These are phyloP conservation scores for Actinostola sp. DNA, from an alignment of 92 coral and sea anemone species.

Conservation along the genomic window DNA sequence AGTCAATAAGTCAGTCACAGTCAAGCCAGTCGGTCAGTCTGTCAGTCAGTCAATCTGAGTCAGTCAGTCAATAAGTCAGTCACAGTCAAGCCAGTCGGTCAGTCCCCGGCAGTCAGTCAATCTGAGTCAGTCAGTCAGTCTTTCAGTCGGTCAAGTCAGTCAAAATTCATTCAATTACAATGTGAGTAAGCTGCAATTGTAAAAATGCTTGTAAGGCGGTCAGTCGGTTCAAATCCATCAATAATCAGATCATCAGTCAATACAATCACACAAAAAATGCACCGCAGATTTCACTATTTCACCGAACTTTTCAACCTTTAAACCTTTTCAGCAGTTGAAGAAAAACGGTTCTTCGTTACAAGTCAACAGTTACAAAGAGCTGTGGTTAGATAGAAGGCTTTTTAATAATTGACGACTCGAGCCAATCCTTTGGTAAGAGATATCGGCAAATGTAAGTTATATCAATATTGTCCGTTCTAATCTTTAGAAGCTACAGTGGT, in stretches of 20 bases:
- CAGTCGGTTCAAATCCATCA: too few species aligned
- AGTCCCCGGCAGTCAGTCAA: not conserved
- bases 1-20: not conserved
- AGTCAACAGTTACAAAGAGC: conserved; percentile 4
- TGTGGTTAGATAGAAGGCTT: not conserved
- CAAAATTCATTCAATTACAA: too few species aligned
- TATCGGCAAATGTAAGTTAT: not conserved
- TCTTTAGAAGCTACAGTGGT: not conserved
- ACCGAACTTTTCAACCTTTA: too few species aligned
- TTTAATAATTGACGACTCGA: not conserved
- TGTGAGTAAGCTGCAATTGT: too few species aligned
- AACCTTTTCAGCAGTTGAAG: too few species aligned
- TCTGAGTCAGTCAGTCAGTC: not conserved
- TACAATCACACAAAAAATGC: too few species aligned
- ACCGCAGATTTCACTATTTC: too few species aligned
- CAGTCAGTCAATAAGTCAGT: not conserved
- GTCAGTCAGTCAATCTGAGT: not conserved
- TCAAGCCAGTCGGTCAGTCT: not conserved
- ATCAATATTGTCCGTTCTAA: too few species aligned
- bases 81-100: not conserved
- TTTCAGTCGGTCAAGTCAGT: not conserved
- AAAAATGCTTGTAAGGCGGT: too few species aligned
- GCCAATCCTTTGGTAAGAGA: not conserved
- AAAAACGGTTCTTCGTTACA: too few species aligned
- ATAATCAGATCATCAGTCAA: too few species aligned